phyloP scores from a whole-genome alignment of 2,888 invertebrate genomes.

The Cantharis rustica region DNA sequence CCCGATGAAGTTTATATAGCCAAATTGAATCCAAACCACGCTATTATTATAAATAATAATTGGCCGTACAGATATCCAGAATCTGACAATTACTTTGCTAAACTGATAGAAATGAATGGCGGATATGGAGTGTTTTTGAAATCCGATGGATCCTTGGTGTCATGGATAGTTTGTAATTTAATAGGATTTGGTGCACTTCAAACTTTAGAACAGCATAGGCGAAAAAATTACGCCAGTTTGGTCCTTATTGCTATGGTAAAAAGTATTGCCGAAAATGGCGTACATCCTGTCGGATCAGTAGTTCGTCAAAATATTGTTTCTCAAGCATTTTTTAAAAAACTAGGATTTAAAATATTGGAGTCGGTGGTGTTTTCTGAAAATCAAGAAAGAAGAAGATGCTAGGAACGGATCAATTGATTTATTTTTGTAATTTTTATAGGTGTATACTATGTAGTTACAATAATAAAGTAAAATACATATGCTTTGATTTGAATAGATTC shows the following conservation, averaged over 20 bases:
- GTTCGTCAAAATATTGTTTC: constrained; percentile 47
- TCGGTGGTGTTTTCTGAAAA: constrained; percentile 5
- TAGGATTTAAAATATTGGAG: constrained; percentile 42
- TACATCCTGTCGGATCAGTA: constrained; percentile 45
- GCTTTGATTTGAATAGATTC: too few species aligned
- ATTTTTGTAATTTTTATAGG: not conserved
- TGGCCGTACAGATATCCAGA: constrained; percentile 37
- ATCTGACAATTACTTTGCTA: constrained; percentile 37
- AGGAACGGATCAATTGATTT: not conserved
- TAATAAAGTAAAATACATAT: not conserved
- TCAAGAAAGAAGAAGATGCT: not conserved
- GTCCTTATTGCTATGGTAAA: constrained; percentile 48
- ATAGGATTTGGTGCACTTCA: constrained; percentile 50
- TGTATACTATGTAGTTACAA: not conserved
- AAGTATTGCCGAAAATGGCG: constrained; percentile 46
- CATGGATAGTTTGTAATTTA: constrained; percentile 52
- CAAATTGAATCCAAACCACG: constrained; percentile 23
- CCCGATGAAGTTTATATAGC: constrained; percentile 26
- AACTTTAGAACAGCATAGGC: constrained; percentile 46
- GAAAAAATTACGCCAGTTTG: constrained; percentile 51
- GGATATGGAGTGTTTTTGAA: constrained; percentile 52
- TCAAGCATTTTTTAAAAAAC: constrained; percentile 47
- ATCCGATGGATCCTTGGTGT: constrained; percentile 45
- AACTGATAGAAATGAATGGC: constrained; percentile 48
- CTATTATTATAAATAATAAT: constrained; percentile 26